Conservation (phyloP, 1,140 invertebrate genomes). For the Asbolus verrucosus region DNA sequence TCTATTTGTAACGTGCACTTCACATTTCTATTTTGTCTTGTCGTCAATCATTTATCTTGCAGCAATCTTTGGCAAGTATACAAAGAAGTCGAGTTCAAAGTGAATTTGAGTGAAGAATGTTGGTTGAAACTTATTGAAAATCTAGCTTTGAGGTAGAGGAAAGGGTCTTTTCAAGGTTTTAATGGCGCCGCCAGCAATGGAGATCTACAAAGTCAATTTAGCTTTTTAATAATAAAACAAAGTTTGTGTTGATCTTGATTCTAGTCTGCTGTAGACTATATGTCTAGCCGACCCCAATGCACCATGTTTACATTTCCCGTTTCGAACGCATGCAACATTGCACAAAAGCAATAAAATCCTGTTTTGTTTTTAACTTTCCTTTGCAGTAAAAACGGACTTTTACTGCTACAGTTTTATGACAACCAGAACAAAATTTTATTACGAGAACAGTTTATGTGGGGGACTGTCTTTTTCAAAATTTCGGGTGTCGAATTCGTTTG, state of each 20-base stretch:
- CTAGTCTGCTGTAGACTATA: not conserved
- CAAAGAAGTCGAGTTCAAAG: too few relatives aligned
- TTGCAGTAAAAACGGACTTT: slow-evolving; percentile 13
- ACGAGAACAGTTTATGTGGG: not conserved
- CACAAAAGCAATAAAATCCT: slow-evolving; percentile 1
- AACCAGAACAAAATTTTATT: slow-evolving; percentile 10
- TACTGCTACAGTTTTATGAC: slow-evolving; percentile 4
- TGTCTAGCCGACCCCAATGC: not conserved
- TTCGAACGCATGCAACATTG: not conserved
- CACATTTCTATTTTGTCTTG: too few relatives aligned
- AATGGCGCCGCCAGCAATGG: too few relatives aligned
- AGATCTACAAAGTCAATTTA: not conserved
- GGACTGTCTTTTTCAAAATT: not conserved
- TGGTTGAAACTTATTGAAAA: too few relatives aligned
- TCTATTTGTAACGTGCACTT: too few relatives aligned
- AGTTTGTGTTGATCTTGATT: not conserved
- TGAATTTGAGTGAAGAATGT: too few relatives aligned
- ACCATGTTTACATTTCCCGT: not conserved
- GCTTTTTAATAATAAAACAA: not conserved
- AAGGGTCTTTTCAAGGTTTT: too few relatives aligned
- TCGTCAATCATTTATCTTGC: too few relatives aligned
- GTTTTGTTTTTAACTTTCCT: slow-evolving; percentile 21
- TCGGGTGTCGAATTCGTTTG: not conserved
- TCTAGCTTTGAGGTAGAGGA: too few relatives aligned
- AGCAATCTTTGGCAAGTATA: too few relatives aligned